These are phyloP conservation scores for Aphrophora alni DNA, from an alignment of 2,888 invertebrate species.

Conservation along the genomic window DNA sequence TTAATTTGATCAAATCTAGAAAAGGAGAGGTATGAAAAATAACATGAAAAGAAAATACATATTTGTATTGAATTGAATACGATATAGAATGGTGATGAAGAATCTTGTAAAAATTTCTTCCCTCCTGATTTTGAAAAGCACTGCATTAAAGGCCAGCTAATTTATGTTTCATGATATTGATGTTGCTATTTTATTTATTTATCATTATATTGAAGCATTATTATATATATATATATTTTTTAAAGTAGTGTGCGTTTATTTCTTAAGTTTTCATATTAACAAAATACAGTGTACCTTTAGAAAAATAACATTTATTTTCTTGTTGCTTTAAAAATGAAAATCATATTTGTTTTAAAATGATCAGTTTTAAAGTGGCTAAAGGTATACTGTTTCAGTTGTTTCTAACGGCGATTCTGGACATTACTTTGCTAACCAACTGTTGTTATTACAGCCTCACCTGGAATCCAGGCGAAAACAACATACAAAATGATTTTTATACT, in stretches of 20 bases:
- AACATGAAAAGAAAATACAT: no score
- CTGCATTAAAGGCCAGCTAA: background rate
- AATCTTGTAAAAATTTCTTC: background rate
- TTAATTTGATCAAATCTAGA: background rate
- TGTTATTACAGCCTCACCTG: conserved; percentile 40
- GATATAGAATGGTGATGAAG: no score
- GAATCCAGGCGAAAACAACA: conserved; percentile 17
- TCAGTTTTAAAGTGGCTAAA: background rate
- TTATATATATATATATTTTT: background rate
- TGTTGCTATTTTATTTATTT: background rate
- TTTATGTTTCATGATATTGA: background rate
- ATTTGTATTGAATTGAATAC: no score
- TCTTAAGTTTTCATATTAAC: background rate
- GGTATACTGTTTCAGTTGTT: background rate
- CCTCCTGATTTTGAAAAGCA: background rate
- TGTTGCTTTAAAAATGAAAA: no score
- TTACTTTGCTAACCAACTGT: conserved; percentile 38
- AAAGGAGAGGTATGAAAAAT: background rate
- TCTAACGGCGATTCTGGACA: background rate
- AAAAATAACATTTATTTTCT: background rate
- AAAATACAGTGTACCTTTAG: background rate
- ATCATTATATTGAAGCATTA: background rate
- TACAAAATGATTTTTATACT: conserved; percentile 30
- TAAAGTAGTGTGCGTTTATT: background rate
- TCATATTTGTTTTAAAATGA: no score